Evolutionary conservation across 2,888 invertebrate genomes (phyloP).

Genomic region (Rhimphoctona megacephalus): DNA sequence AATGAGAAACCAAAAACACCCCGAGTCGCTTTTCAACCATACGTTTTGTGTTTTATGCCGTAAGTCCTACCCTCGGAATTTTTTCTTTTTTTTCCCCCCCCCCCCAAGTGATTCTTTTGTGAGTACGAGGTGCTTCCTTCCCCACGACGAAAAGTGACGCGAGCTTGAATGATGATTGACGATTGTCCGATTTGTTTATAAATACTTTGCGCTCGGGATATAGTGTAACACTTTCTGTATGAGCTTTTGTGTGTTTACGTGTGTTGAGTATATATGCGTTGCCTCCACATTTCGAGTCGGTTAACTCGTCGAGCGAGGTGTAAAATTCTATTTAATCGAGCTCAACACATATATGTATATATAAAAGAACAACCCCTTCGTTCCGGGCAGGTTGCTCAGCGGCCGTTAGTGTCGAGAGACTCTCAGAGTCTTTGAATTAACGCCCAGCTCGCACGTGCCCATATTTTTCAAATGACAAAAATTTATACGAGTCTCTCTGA

Average conservation of each 20-base stretch:
- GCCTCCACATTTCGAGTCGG: conserved; percentile 32
- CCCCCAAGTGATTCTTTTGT: conserved; percentile 61
- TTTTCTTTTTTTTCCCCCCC: conserved; percentile 50
- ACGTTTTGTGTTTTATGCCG: conserved; percentile 5
- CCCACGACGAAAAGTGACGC: conserved; percentile 54
- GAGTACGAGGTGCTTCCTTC: conserved; percentile 26
- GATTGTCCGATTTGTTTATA: conserved; percentile 83
- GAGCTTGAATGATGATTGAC: conserved; percentile 77
- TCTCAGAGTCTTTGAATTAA: conserved; percentile 53
- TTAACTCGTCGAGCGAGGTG: conserved; percentile 71
- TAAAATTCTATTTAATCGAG: conserved; percentile 73
- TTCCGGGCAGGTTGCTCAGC: conserved; percentile 62
- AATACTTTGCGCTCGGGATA: conserved; percentile 70
- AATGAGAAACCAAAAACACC: conserved; percentile 44
- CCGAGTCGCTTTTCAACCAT: conserved; percentile 38
- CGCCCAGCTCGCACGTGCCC: conserved; percentile 49
- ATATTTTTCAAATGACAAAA: conserved; percentile 22
- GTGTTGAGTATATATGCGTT: not conserved
- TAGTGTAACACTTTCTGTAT: conserved; percentile 25
- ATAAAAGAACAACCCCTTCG: conserved; percentile 48
- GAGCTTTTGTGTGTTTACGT: conserved; percentile 1
- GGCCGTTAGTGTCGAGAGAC: conserved; percentile 60
- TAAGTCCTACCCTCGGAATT: conserved; percentile 35
- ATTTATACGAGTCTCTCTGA: not conserved
- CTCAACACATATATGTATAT: not conserved